These are phyloP conservation scores for Danio jaintianensis DNA, from an alignment of 2,797 vertebrate genomes.

Conservation along the genomic window DNA sequence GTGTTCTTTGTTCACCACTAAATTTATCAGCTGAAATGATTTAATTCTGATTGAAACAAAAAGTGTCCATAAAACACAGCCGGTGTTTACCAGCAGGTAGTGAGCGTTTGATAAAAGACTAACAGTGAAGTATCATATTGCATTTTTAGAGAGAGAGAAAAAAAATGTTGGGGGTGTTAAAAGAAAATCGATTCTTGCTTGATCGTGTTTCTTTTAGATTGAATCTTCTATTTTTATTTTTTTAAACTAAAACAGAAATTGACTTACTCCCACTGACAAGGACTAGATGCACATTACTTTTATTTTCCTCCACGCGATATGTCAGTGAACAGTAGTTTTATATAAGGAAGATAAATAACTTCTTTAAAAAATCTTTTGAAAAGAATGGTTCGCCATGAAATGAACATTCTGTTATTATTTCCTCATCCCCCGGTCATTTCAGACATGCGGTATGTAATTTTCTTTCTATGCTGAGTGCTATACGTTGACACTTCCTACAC, in stretches of 20 bases:
- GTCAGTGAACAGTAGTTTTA: background rate
- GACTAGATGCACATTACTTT: background rate
- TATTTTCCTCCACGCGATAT: background rate
- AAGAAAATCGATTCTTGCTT: background rate
- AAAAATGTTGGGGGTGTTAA: background rate
- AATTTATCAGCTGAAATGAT: no score
- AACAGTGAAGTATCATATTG: no score
- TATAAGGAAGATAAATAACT: background rate
- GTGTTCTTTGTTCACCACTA: no score
- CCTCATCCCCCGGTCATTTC: background rate
- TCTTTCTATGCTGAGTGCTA: slow-evolving; percentile 45
- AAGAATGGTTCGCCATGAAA: background rate
- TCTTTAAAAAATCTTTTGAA: background rate
- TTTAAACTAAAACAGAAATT: background rate
- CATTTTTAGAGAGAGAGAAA: background rate
- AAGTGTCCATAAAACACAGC: no score
- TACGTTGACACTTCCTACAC: slow-evolving; percentile 47
- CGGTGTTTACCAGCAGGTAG: no score
- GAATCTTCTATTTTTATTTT: background rate
- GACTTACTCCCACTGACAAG: background rate
- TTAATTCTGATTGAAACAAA: no score
- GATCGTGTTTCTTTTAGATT: background rate
- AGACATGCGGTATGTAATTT: background rate
- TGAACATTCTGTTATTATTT: slow-evolving; percentile 19
- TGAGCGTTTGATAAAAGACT: no score